A percentile compares a stretch with the other conserved stretches of the same genome.
Conservation (phyloP, 2,888 invertebrate species). For the Dasysyrphus albostriatus region DNA sequence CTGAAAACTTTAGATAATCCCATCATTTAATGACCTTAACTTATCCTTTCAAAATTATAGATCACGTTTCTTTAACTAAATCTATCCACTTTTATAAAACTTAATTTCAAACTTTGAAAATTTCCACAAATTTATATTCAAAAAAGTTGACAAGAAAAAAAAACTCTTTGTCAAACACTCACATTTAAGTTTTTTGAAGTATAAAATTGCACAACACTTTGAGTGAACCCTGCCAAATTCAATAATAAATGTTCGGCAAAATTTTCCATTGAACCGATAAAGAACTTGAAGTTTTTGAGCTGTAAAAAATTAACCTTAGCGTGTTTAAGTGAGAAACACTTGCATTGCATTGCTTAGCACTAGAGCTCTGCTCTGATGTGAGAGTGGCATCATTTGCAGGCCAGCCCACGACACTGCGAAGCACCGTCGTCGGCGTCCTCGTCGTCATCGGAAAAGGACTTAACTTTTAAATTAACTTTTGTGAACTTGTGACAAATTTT, state of each 20-base stretch:
- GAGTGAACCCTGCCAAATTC: constrained; percentile 49
- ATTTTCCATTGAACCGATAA: constrained; percentile 41
- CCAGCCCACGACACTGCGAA: constrained; percentile 17
- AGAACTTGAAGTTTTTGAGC: constrained; percentile 37
- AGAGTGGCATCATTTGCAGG: constrained; percentile 41
- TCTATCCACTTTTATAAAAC: neutral
- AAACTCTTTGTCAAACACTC: constrained; percentile 24
- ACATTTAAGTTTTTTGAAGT: neutral
- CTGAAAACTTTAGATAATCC: neutral
- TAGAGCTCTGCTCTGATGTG: neutral
- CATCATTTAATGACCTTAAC: neutral
- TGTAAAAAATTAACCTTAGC: constrained; percentile 62
- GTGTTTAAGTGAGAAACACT: constrained; percentile 59
- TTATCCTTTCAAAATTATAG: neutral
- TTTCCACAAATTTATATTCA: constrained; percentile 24
- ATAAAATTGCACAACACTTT: constrained; percentile 44
- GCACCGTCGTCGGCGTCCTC: neutral
- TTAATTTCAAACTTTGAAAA: constrained; percentile 7
- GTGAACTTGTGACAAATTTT: constrained; percentile 76
- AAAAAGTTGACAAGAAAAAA: neutral
- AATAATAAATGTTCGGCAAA: constrained; percentile 43
- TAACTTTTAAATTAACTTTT: constrained; percentile 76
- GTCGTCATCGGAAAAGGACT: constrained; percentile 58
- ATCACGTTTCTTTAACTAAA: neutral
- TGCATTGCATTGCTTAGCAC: constrained; percentile 37